Evolutionary conservation across 2,797 vertebrate genomes (phyloP).

Genomic region (Labeo calbasu): DNA sequence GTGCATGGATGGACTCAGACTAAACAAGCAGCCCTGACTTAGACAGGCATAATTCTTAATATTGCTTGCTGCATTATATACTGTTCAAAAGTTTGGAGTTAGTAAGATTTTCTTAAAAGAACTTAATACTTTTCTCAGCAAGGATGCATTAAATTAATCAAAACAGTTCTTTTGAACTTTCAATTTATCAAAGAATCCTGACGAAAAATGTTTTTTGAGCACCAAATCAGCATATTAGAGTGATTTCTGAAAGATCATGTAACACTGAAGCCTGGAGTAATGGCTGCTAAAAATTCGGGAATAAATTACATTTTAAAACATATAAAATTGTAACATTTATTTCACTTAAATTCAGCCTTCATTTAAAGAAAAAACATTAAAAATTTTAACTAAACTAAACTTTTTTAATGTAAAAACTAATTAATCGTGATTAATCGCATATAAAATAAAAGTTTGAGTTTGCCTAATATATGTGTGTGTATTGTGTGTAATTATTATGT

Average conservation of each 20-base stretch:
- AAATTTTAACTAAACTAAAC: neutral
- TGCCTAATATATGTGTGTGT: too few relatives aligned
- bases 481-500: too few relatives aligned
- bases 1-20: neutral
- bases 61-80: neutral
- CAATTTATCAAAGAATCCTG: neutral
- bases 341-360: too few relatives aligned
- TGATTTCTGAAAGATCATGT: neutral
- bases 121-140: neutral
- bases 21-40: neutral
- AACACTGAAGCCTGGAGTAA: neutral
- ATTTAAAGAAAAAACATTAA: neutral
- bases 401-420: neutral
- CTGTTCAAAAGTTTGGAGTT: neutral
- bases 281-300: neutral
- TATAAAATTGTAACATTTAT: neutral
- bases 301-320: neutral
- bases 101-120: neutral
- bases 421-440: too few relatives aligned
- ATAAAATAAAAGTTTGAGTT: too few relatives aligned
- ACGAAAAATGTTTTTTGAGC: neutral
- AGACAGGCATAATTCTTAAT: neutral
- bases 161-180: neutral
- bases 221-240: neutral
- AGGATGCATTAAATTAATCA: neutral